Conservation (phyloP, 1,140 invertebrate species). For the Macrosteles quadrilineatus region DNA sequence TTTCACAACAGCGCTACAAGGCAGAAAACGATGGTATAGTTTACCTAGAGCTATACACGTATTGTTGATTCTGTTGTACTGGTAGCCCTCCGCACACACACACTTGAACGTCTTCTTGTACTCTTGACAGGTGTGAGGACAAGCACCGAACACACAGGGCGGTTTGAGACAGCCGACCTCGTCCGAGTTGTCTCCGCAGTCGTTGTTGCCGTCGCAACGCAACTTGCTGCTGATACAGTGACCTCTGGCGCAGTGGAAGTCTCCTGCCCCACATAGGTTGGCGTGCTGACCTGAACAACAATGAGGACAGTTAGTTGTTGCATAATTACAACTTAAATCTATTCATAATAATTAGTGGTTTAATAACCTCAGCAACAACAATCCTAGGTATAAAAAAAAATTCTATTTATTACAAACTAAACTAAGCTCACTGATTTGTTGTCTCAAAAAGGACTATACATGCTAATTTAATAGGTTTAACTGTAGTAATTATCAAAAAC, state of each 20-base stretch:
- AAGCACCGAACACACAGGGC: constrained; percentile 65
- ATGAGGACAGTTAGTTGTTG: no score
- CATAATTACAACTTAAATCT: neutral
- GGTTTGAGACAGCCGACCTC: constrained; percentile 54
- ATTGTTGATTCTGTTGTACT: constrained; percentile 18
- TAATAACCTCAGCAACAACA: no score
- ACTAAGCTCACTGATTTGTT: no score
- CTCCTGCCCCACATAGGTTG: constrained; percentile 46
- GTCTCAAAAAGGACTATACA: no score
- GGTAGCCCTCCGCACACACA: constrained; percentile 66
- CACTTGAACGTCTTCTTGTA: constrained; percentile 64
- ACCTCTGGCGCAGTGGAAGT: constrained; percentile 66
- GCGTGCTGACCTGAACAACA: neutral
- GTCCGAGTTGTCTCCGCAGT: constrained; percentile 73
- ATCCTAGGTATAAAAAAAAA: no score
- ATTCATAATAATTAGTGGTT: no score
- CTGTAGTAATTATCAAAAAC: no score
- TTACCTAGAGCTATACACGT: constrained; percentile 57
- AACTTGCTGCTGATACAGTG: constrained; percentile 65
- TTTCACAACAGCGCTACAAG: no score
- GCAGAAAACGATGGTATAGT: no score
- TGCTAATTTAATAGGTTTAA: no score
- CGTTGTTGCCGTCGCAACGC: constrained; percentile 68
- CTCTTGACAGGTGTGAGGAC: constrained; percentile 73
- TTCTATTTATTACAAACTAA: no score